Evolutionary conservation across 2,797 vertebrate genomes (phyloP), one percentile per base, ranked within the genome.

Genomic region (Poecilia velifera): DNA sequence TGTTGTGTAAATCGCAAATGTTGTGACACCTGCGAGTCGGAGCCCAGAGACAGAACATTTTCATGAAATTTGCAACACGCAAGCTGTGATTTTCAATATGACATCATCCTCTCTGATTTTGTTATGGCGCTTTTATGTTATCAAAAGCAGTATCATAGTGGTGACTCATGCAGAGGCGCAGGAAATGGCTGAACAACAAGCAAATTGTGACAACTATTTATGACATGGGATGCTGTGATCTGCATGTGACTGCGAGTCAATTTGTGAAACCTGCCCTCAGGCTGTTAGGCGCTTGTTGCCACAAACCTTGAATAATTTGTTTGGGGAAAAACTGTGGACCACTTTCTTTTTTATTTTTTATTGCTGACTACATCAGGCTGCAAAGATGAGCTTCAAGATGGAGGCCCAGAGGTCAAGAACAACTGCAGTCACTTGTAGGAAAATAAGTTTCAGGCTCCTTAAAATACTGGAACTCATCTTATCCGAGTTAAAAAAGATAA

Each of bases 1-100:
- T 51, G 46, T 74, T 72, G 55, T 55, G 36, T 39, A 28, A 73
- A 82, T 71, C 41, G 22, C 51, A 75, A 79, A 84, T 66, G 51
- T 45, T 46, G 59, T 36, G 72, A 64, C 66, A 79, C 71, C 55
- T 55, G 75, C 18, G 57, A 76, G 72, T 71, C 43, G 49, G 22
- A 45, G n/a, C 10, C 22, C 41, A 53, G 8, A 36, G 68, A 73
- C 18, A 34, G 25, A 25, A 25, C 34, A 25, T 20, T 72, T 76
- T 76, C 74, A 68, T 74, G 36, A 68, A 74, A 74, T 45, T 55
- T 57, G 39, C 49, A 71, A 49, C 22, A 46, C 6, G n/a, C 28
- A 57, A 75, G 36, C 71, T 51, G 47, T 7, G 10, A 73, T 73
- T 79, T 72, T 20, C 25, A 14, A 78, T 25, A 64, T 13, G 28